A percentile compares a stretch with the other conserved stretches of the same genome.
These are phyloP conservation scores for Rhynchonycteris naso DNA, from an alignment of 2,797 vertebrate species.

Conservation along the genomic window DNA sequence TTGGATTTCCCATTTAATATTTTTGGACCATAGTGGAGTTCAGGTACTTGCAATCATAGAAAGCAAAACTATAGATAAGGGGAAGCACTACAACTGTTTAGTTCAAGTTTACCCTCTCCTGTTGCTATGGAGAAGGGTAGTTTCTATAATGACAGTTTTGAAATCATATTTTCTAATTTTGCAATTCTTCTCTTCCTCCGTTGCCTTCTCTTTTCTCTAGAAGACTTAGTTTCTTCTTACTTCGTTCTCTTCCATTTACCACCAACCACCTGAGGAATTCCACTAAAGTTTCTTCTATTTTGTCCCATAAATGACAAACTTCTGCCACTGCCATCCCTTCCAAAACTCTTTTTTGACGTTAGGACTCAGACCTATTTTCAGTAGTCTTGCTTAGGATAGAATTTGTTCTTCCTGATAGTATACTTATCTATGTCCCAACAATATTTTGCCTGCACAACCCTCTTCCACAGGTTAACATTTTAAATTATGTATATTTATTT, in stretches of 20 bases:
- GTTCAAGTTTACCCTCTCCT: neutral
- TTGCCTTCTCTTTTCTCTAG: neutral
- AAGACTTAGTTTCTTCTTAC: neutral
- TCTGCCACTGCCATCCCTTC: neutral
- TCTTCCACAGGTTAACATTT: neutral
- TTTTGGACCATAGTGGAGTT: neutral
- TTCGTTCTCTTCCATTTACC: neutral
- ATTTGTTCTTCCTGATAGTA: neutral
- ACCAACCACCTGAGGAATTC: neutral
- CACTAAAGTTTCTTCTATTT: neutral
- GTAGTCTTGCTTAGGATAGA: neutral
- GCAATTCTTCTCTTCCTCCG: neutral
- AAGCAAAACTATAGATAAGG: neutral
- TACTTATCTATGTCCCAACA: neutral
- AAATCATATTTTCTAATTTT: neutral
- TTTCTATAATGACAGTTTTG: neutral
- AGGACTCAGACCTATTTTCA: neutral
- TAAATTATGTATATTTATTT: neutral
- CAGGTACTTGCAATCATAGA: neutral
- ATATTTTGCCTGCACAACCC: neutral
- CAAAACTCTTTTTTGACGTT: neutral
- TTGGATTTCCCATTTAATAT: neutral
- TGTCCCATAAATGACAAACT: neutral
- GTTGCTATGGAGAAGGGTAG: neutral
- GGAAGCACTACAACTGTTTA: neutral